Evolutionary conservation across 2,797 vertebrate genomes (phyloP), one percentile per base, ranked within the genome.

Genomic region (Austrolebias charrua): DNA sequence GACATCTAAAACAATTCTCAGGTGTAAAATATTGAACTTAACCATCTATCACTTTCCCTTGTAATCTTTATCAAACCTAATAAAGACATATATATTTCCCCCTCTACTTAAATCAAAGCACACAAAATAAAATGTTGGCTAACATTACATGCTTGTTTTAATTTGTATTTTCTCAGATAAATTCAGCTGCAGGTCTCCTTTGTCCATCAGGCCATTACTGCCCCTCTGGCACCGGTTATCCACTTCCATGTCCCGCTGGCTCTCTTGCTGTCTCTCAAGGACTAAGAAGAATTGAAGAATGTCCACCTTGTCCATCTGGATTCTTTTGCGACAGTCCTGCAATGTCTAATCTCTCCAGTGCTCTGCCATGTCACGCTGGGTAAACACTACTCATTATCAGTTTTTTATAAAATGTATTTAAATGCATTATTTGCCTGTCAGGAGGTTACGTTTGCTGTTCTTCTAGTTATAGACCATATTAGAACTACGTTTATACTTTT

Each of bases 121-220:
- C 11, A 40, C 12, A 40, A 40, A 40, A 40, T 40, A 35, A 62
- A 14, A 2, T 7, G n/a, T 14, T 5, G 47, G 6, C 1, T 43
- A 10, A 48, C 58, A 2, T 31, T 14, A 28, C 13, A 2, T 55
- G 24, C 59, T 6, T 29, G 38, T 13, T 0, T 11, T 40, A 12
- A 12, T 11, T 40, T 40, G 4, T 11, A 1, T 44, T 71, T 68
- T 74, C 14, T 0, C 66, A 98, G 96, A 85, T 91, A 43, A 93
- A 95, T 43, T 88, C 76, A 20, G 76, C 84, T 42, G 84, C 82
- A 68, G 94, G 90, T 70, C 88, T 86, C 66, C 75, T 95, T 80
- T 98, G 96, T 66, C 95, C 94, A 0, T 52, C 82, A 18, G 96
- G 96, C 1, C 90, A 95, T 83, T 97, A 93, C 87, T 98, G 96